Evolutionary conservation across 2,888 invertebrate genomes (phyloP), one percentile per base, ranked within the genome.

Genomic region (Aleiodes leptofemur): DNA sequence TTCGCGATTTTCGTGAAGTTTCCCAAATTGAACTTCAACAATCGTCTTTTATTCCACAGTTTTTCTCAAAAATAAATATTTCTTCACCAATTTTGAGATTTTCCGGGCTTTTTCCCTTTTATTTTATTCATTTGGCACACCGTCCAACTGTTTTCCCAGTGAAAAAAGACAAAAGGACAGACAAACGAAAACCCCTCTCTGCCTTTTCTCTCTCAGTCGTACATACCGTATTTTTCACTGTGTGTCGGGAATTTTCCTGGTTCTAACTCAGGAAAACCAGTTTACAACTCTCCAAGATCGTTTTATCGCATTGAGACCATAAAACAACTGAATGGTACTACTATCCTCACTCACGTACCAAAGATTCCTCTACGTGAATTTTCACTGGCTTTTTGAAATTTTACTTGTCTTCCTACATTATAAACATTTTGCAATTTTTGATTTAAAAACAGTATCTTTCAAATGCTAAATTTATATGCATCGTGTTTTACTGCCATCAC

Each of bases 241-340:
- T 72, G 53, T 70, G 29, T 72, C 13, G 56, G 53, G 48, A 70
- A 73, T 64, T 55, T 76, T 69, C 71, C 57, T 48, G 69, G 73
- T 71, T 76, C 73, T 55, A 77, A 74, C 56, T 59, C 74, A 61
- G 68, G 55, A 74, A 82, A 83, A 82, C 82, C 81, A 82, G 83
- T 83, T 83, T 83, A 82, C 80, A 78, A 77, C 82, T 79, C 78
- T 76, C 78, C 81, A 73, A 78, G 75, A 79, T 76, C 78, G 78
- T 76, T 81, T 80, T 81, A 81, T 81, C 80, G 80, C 77, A 76
- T 74, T 77, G 79, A 79, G 77, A 79, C 77, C 78, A 75, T 79
- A 77, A 81, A 79, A 78, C 77, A 78, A 80, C 72, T 57, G 75
- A 55, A 69, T 70, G 74, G 64, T 64, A 43, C 64, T 48, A 64